These are phyloP conservation scores for Ceraclea dissimilis DNA, from an alignment of 2,888 invertebrate species.

Conservation along the genomic window DNA sequence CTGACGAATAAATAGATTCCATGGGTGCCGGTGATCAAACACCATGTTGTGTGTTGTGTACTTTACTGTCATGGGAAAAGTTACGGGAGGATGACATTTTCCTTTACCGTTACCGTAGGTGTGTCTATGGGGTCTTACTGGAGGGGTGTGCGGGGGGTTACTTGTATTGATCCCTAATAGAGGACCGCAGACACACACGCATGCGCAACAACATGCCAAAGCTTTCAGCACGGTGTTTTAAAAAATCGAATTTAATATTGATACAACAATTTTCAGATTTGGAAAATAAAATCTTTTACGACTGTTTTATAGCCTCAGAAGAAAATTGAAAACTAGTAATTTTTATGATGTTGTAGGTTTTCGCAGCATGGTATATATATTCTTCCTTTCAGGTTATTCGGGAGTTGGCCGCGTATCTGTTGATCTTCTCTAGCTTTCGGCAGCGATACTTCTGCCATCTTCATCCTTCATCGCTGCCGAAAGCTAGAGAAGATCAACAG, in stretches of 20 bases:
- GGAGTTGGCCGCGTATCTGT: no score
- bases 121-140: neutral
- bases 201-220: slow-evolving; percentile 13
- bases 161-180: slow-evolving; percentile 20
- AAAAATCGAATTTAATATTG: neutral
- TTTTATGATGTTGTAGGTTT: no score
- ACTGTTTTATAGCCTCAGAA: no score
- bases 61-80: neutral
- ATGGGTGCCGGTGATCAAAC: neutral
- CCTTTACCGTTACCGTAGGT: slow-evolving; percentile 9
- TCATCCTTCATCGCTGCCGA: no score
- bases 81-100: neutral
- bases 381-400: no score
- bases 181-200: slow-evolving; percentile 22
- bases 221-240: slow-evolving; percentile 15
- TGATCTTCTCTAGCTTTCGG: no score
- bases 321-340: no score
- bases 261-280: neutral
- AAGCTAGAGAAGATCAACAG: no score
- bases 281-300: neutral
- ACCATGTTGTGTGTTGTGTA: neutral
- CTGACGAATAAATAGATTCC: neutral
- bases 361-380: no score
- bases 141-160: slow-evolving; percentile 4
- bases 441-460: no score